Evolutionary conservation across 2,797 vertebrate genomes (phyloP), one percentile per base, ranked within the genome.

Genomic region (Protonibea diacanthus): DNA sequence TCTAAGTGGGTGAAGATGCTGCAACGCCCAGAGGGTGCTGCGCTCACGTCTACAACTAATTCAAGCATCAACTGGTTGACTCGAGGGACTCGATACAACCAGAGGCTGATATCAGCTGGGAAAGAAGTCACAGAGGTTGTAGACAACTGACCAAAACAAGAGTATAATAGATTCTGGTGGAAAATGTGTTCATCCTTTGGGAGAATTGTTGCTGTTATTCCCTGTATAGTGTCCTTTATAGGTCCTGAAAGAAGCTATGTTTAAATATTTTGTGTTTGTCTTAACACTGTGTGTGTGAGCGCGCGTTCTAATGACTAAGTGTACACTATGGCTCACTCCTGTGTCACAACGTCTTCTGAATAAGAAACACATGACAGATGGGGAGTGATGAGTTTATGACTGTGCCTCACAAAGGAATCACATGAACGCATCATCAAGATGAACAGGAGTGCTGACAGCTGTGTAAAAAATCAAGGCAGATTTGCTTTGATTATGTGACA

Each of bases 341-440:
- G 48, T 74, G 49, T 81, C 56, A 82, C 65, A 76, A 69, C 82
- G 6, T 29, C 18, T 53, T 85, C 51, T 89, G 84, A 89, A 81
- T 87, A 78, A 87, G 78, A 51, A 72, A 33, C 80, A 66, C 76
- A 81, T 88, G 83, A 87, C 76, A 71, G 42, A 66, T 20, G 69
- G 27, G 51, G 25, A 74, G 58, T 57, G 71, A 49, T 44, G 38
- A 63, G 25, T 20, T 65, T 25, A 48, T 86, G 86, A 76, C 68
- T 60, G 53, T 59, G 67, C 45, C 52, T 81, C 62, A 65, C 38
- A 72, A 21, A 73, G 74, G n/a, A 73, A 75, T 87, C 83, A 86
- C 81, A 85, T 87, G 81, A 79, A 65, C 2, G 1, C 40, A 23
- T 55, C 20, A 42, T 62, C 49, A 21, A 61, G 55, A 15, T 72